phyloP scores from a whole-genome alignment of 2,797 vertebrate species.

The Gallinago nigripennis region DNA sequence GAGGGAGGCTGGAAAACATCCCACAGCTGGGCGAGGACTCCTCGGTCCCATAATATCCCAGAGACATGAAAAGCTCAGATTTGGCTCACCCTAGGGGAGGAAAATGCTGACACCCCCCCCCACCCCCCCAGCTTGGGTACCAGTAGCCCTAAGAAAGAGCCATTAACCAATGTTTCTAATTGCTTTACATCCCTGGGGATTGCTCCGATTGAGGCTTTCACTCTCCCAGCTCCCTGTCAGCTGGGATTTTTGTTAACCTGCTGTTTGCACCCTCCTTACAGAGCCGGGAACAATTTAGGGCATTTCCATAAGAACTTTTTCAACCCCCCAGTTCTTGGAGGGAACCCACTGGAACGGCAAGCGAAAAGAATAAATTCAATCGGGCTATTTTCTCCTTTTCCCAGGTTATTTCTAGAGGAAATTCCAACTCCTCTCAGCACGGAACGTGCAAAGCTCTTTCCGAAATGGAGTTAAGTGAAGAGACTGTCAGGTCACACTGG shows the following conservation, averaged over 20 bases:
- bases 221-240: neutral
- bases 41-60: rapidly evolving
- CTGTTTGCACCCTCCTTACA: neutral
- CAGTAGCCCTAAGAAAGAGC: neutral
- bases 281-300: neutral
- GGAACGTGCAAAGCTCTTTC: neutral
- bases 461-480: rapidly evolving
- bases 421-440: neutral
- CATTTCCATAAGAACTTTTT: neutral
- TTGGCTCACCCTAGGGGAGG: neutral
- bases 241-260: neutral
- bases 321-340: neutral
- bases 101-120: rapidly evolving
- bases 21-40: neutral
- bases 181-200: neutral
- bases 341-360: neutral
- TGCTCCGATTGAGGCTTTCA: neutral
- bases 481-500: neutral
- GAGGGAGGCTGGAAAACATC: neutral
- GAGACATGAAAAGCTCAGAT: rapidly evolving
- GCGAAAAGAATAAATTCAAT: neutral
- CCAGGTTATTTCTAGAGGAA: neutral
- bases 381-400: neutral
- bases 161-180: neutral
- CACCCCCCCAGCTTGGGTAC: rapidly evolving